A percentile compares a stretch with the other conserved stretches of the same genome.
phyloP scores from a whole-genome alignment of 2,113 vertebrate genomes.

The Oreotrochilus melanogaster region DNA sequence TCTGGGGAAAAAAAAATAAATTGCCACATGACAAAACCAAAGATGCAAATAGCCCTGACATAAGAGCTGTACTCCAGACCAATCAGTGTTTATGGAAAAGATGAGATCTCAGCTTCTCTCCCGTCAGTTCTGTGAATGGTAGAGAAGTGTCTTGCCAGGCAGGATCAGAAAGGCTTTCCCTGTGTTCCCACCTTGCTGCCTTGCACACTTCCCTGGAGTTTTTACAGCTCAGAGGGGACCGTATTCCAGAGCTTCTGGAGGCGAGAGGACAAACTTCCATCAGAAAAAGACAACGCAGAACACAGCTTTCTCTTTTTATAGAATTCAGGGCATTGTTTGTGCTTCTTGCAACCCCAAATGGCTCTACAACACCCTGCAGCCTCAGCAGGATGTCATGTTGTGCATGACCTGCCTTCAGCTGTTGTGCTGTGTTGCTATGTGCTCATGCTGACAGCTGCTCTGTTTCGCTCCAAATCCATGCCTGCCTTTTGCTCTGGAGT shows the following conservation, averaged over 20 bases:
- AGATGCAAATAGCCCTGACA: neutral
- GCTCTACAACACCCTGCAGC: neutral
- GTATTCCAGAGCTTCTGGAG: neutral
- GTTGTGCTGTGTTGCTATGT: slow-evolving; percentile 26
- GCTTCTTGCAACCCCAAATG: neutral
- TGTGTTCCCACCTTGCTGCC: fast-evolving
- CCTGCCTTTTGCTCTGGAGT: neutral
- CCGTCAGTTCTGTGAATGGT: neutral
- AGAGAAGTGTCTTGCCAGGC: neutral
- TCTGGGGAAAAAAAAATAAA: neutral
- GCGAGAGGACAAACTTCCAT: neutral
- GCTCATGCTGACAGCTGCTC: slow-evolving; percentile 35
- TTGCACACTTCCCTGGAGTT: neutral
- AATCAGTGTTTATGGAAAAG: neutral
- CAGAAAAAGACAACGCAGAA: neutral
- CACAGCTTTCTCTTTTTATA: neutral
- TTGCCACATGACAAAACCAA: neutral
- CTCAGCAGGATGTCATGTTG: neutral
- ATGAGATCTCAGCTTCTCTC: neutral
- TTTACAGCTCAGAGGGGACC: neutral
- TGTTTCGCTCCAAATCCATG: neutral
- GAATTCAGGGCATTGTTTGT: neutral
- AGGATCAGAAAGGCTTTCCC: neutral
- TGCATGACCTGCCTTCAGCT: neutral
- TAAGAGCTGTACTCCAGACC: neutral